These are phyloP conservation scores for Pogonocherus hispidulus DNA, from an alignment of 2,888 invertebrate genomes.

Conservation along the genomic window DNA sequence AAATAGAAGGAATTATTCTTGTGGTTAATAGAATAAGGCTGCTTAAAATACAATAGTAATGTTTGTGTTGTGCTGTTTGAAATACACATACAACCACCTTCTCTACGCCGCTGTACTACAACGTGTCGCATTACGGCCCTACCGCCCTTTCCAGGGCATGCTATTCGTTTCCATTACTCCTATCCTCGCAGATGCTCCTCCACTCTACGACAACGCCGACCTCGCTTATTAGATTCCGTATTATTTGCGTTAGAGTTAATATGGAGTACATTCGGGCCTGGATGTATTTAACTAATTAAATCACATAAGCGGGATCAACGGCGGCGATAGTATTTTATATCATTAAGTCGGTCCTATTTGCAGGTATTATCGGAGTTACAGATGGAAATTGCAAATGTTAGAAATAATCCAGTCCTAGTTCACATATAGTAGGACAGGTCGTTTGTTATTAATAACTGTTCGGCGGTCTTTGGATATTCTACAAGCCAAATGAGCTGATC, in stretches of 20 bases:
- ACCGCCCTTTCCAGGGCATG: constrained; percentile 47
- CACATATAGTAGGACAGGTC: not conserved
- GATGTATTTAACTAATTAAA: constrained; percentile 25
- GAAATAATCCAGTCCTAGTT: not conserved
- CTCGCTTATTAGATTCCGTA: constrained; percentile 48
- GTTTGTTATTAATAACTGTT: not conserved
- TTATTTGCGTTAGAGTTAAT: constrained; percentile 49
- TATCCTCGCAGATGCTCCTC: constrained; percentile 46
- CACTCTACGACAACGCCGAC: constrained; percentile 10
- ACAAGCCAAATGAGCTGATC: no score
- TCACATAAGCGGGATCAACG: constrained; percentile 18
- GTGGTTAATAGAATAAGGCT: no score
- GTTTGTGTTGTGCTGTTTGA: no score
- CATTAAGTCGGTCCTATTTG: not conserved
- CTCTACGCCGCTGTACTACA: not conserved
- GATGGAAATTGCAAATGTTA: not conserved
- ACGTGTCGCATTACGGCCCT: not conserved
- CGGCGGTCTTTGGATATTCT: not conserved
- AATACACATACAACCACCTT: no score
- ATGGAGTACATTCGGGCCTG: constrained; percentile 20
- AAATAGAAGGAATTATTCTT: no score
- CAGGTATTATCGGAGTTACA: not conserved
- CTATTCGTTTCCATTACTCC: constrained; percentile 60
- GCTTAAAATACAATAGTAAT: no score
- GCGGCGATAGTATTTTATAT: constrained; percentile 16